Base-by-base conservation (phyloP, 2,888 invertebrate species). In the Tanypteryx hageni region DNA sequence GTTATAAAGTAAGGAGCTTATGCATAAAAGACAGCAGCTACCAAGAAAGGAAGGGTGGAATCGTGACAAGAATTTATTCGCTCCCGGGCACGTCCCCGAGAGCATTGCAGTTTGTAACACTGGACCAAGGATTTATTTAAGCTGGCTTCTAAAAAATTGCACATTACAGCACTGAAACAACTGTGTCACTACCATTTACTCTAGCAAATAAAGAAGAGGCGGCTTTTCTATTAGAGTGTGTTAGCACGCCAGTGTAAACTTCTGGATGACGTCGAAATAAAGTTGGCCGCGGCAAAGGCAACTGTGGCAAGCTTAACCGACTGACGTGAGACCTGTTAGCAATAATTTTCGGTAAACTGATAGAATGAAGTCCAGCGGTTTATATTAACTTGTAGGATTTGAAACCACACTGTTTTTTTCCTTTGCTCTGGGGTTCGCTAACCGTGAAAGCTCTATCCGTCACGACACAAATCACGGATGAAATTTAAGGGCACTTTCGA, bases 371-470 rank as follows among this genome's bases (percentile, higher is more conserved):
- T 76, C 76, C 22, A 76, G 13, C 76, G 3, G 1, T 1, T 3
- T 44, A 27, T 76, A 27, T 76, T 76, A 22, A 27, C 76, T 76
- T 27, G 11, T 13, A 7, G 76, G 76, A 76, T 76, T 27, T 76
- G 27, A 76, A 76, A 27, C 22, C 4, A 22, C n/a, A 22, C 18
- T n/a, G n/a, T n/a, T 9, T n/a, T 27, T 76, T 76, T 76, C 27
- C 76, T 76, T 76, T 76, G 76, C 22, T 76, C 27, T 76, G 76
- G 13, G 76, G 76, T 76, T 76, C 44, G 27, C 27, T 76, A 76
- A 76, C 76, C 76, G 9, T 11, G 76, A n/a, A 68, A 22, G 68
- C 18, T 16, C 0, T 68, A n/a, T 18, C n/a, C 76, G n/a, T 27
- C 76, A 10, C 5, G 76, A 27, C 76, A 76, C 22, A 76, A 76